These are phyloP conservation scores for Psittacus erithacus DNA, from an alignment of 2,113 vertebrate species.

Conservation along the genomic window DNA sequence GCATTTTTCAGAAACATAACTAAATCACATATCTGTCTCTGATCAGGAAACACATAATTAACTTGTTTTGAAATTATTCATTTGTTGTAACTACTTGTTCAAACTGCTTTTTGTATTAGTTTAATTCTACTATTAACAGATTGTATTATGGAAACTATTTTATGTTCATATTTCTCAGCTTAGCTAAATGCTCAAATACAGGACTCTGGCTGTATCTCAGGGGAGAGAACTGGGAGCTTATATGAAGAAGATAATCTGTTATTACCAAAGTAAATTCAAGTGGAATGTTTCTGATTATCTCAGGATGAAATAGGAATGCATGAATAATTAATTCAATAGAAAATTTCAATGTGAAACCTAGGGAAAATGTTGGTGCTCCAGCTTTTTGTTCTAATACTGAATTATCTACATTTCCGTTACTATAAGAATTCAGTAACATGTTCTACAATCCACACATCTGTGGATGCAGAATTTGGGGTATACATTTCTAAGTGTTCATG, in stretches of 20 bases:
- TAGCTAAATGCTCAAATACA: not conserved
- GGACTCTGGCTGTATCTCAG: not conserved
- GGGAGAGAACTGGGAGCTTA: not conserved
- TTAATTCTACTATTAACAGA: not conserved
- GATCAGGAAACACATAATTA: not conserved
- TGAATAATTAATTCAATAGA: not conserved
- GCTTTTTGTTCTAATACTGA: not conserved
- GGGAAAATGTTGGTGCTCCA: not conserved
- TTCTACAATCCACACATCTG: not conserved
- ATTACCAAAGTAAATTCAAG: not conserved
- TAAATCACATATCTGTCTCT: not conserved
- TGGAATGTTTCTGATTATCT: not conserved
- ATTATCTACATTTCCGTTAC: not conserved
- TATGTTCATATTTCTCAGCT: not conserved
- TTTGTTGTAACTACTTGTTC: not conserved
- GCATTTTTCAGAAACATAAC: not conserved
- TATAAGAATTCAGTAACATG: not conserved
- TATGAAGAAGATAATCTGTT: not conserved
- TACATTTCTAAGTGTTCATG: not conserved
- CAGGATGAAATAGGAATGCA: not conserved
- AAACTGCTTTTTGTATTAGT: not conserved
- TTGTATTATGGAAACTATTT: not conserved
- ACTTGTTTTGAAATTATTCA: not conserved
- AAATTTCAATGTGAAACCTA: not conserved
- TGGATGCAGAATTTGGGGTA: not conserved